Conservation (phyloP, 1,140 invertebrate genomes). For the Hesperophylax magnus region DNA sequence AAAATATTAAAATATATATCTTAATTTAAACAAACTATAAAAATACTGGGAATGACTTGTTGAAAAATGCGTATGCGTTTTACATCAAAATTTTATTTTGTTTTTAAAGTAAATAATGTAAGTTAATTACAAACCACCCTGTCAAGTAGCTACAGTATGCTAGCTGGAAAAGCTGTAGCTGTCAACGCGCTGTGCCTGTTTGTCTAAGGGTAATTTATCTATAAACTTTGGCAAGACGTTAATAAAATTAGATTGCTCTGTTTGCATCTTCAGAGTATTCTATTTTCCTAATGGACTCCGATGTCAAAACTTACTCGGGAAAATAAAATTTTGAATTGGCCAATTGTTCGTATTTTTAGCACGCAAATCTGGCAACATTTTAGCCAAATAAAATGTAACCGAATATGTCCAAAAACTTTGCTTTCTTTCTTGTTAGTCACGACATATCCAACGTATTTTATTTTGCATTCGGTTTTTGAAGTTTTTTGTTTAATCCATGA, state of each 20-base stretch:
- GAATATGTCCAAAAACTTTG: neutral
- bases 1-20: too few relatives aligned
- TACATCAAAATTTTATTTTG: too few relatives aligned
- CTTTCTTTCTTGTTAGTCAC: too few relatives aligned
- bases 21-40: too few relatives aligned
- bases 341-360: constrained; percentile 12
- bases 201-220: constrained; percentile 53
- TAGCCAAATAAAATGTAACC: neutral
- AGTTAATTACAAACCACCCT: too few relatives aligned
- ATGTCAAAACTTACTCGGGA: constrained; percentile 15
- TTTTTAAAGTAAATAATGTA: too few relatives aligned
- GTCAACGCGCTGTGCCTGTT: constrained; percentile 35
- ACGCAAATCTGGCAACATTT: neutral
- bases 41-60: too few relatives aligned
- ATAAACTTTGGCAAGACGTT: constrained; percentile 53
- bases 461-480: too few relatives aligned
- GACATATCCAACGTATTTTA: too few relatives aligned
- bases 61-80: too few relatives aligned
- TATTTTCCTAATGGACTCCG: constrained; percentile 39
- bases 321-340: constrained; percentile 24
- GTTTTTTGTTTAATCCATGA: too few relatives aligned
- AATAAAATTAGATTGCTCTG: constrained; percentile 54
- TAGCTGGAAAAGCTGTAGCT: constrained; percentile 9
- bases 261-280: constrained; percentile 36
- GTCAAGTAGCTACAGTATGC: too few relatives aligned